phyloP scores from a whole-genome alignment of 2,888 invertebrate genomes.

The Brassicogethes aeneus region DNA sequence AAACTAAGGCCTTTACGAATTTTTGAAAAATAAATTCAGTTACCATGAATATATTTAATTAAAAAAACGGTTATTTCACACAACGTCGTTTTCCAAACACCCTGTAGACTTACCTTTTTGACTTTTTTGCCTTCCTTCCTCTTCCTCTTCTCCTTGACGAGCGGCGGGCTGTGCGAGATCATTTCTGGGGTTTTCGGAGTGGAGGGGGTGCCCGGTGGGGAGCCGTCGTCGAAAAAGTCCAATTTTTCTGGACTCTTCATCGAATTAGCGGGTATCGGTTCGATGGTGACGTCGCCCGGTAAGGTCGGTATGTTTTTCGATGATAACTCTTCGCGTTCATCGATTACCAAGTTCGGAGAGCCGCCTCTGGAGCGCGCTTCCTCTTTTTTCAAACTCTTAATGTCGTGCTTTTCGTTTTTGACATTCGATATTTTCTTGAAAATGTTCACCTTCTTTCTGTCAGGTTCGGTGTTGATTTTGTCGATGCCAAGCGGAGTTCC shows the following conservation, averaged over 20 bases:
- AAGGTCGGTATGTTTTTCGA: constrained; percentile 27
- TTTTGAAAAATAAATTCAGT: too few species aligned
- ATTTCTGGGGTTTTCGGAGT: constrained; percentile 51
- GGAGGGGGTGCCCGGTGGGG: constrained; percentile 47
- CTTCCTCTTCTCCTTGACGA: constrained; percentile 46
- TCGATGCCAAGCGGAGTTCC: constrained; percentile 30
- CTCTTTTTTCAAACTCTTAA: constrained; percentile 36
- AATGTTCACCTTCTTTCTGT: constrained; percentile 78
- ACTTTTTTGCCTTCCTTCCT: constrained; percentile 43
- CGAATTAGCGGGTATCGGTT: constrained; percentile 32
- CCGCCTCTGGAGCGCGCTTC: constrained; percentile 35
- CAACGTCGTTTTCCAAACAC: background rate
- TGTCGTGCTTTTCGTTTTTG: constrained; percentile 52
- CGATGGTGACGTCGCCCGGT: constrained; percentile 49
- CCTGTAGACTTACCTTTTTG: constrained; percentile 22
- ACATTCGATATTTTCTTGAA: constrained; percentile 79
- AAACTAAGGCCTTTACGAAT: too few species aligned
- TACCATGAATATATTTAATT: too few species aligned
- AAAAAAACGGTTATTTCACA: too few species aligned
- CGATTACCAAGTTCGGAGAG: constrained; percentile 40
- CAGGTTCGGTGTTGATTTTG: constrained; percentile 69
- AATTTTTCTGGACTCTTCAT: constrained; percentile 35
- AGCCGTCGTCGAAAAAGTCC: constrained; percentile 44
- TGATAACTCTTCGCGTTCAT: constrained; percentile 30
- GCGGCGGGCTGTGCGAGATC: constrained; percentile 47